phyloP scores from a whole-genome alignment of 2,797 vertebrate species.

The Coendou prehensilis region DNA sequence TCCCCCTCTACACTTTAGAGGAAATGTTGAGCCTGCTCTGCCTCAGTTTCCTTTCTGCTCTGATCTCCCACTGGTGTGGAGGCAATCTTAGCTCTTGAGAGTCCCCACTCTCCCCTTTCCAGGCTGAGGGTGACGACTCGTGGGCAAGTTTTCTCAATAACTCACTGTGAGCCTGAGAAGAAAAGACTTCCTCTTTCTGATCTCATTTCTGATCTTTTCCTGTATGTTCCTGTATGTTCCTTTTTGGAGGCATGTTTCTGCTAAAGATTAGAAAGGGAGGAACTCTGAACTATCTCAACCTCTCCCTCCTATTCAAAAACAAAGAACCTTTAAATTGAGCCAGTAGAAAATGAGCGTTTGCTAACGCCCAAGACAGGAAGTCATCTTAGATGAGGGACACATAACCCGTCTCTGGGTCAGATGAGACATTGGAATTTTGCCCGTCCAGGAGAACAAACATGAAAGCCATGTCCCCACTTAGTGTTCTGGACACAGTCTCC shows the following conservation, averaged over 20 bases:
- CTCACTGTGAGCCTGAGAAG: not conserved
- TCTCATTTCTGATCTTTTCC: not conserved
- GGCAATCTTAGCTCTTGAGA: not conserved
- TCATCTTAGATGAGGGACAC: not conserved
- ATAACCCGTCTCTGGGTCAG: not conserved
- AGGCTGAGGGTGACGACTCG: not conserved
- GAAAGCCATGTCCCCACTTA: not conserved
- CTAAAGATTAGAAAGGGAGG: not conserved
- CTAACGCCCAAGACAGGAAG: not conserved
- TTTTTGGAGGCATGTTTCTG: not conserved
- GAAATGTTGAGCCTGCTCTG: not conserved
- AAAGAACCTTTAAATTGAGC: not conserved
- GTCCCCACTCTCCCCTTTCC: not conserved
- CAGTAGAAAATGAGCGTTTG: not conserved
- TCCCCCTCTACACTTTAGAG: not conserved
- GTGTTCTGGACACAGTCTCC: not conserved
- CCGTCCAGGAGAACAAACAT: not conserved
- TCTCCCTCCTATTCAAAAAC: not conserved
- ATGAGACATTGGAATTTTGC: not conserved
- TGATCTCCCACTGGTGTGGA: not conserved
- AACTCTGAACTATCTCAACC: not conserved
- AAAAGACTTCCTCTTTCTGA: not conserved
- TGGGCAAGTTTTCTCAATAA: not conserved
- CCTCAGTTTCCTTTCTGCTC: not conserved
- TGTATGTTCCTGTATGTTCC: not conserved